phyloP scores from a whole-genome alignment of 1,140 invertebrate genomes.

The Atta cephalotes region DNA sequence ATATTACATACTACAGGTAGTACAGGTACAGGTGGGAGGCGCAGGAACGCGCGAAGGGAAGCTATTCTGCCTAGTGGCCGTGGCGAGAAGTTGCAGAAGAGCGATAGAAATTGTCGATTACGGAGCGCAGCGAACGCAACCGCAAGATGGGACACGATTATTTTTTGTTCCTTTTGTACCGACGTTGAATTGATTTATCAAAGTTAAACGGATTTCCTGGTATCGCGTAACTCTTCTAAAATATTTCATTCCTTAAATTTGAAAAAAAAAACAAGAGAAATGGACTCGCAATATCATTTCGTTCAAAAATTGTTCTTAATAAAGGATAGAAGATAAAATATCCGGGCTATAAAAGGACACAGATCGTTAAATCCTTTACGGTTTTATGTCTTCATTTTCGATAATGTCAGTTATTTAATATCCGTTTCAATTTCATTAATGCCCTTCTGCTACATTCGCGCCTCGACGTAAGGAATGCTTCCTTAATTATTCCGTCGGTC shows the following conservation, averaged over 20 bases:
- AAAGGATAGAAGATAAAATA: not conserved
- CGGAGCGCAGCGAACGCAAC: slow-evolving; percentile 23
- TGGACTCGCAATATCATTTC: not conserved
- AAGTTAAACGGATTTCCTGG: not conserved
- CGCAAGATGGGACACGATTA: slow-evolving; percentile 38
- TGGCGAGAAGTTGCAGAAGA: slow-evolving; percentile 72
- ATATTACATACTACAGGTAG: not conserved
- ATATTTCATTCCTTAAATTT: not conserved
- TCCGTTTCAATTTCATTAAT: slow-evolving; percentile 47
- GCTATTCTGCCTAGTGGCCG: slow-evolving; percentile 73
- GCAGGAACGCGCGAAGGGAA: slow-evolving; percentile 80
- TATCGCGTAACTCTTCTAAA: not conserved
- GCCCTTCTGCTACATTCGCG: slow-evolving; percentile 11
- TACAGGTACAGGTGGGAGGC: slow-evolving; percentile 17
- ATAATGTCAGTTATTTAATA: slow-evolving; percentile 37
- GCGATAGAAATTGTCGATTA: slow-evolving; percentile 74
- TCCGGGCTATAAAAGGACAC: not conserved
- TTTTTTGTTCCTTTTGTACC: not conserved
- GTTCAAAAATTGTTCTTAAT: not conserved
- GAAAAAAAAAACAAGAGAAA: not conserved
- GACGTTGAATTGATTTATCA: not conserved
- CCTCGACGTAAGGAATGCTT: slow-evolving; percentile 24
- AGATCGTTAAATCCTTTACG: slow-evolving; percentile 10
- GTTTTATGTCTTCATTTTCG: slow-evolving; percentile 23
- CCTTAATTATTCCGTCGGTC: slow-evolving; percentile 65